Conservation (phyloP, 2,113 vertebrate genomes). For the Origma solitaria region DNA sequence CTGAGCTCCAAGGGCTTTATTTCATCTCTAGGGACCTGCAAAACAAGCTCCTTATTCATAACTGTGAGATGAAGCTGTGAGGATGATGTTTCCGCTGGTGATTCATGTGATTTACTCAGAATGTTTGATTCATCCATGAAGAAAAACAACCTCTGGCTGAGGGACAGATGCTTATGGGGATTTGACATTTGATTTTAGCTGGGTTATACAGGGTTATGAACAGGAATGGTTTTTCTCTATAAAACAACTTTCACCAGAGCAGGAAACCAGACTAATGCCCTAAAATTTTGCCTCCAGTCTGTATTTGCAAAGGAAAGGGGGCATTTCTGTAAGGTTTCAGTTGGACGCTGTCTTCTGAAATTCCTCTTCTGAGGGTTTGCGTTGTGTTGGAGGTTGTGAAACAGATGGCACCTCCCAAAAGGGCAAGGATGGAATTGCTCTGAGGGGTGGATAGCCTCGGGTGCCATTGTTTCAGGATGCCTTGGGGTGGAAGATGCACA, state of each 20-base stretch:
- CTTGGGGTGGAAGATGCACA: neutral
- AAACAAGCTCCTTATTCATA: constrained; percentile 58
- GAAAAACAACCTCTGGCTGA: constrained; percentile 46
- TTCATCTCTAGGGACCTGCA: constrained; percentile 1
- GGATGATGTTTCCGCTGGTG: constrained; percentile 51
- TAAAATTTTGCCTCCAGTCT: neutral
- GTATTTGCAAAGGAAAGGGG: neutral
- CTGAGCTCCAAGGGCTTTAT: neutral
- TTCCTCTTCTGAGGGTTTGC: neutral
- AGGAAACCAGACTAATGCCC: neutral
- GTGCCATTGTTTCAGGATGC: neutral
- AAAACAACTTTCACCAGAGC: neutral
- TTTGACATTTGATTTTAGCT: constrained; percentile 25
- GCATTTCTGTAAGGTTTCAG: neutral
- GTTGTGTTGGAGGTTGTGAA: neutral
- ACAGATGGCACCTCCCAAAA: neutral
- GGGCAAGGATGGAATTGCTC: neutral
- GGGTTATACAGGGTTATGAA: neutral
- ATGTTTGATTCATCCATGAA: constrained; percentile 15
- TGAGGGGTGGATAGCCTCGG: neutral
- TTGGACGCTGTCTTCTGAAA: neutral
- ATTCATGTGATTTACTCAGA: constrained; percentile 57
- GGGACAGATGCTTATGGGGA: neutral
- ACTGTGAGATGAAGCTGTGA: constrained; percentile 35
- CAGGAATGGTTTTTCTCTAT: neutral